Base-by-base conservation (phyloP, 2,113 vertebrate genomes). In the Clinocottus analis region DNA sequence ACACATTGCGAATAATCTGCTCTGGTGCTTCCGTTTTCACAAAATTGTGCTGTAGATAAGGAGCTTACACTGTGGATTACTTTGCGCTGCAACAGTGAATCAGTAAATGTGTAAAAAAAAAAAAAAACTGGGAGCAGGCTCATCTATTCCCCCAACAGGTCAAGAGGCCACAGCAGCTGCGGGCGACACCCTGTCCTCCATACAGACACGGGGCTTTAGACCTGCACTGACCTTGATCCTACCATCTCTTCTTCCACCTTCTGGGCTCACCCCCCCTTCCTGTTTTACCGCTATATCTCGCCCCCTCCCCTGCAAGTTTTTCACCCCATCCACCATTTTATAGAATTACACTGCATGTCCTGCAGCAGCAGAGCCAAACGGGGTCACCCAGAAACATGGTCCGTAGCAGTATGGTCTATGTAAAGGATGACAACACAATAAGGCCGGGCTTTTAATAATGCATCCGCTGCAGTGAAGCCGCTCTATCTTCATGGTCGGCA, bases 31-130 rank as follows among this genome's bases (percentile, higher is more conserved):
- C 80, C 73, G 80, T 91, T 89, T 78, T 56, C 43, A 49, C 70
- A 74, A 90, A 91, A 89, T 72, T 88, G 85, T 86, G 80, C 88
- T 87, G 73, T 37, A 73, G 82, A 93, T 92, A 93, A 93, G 90
- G 74, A 91, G 88, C 87, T 94, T 94, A 93, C 82, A 89, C 63
- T 75, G 79, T 90, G 92, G 92, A 94, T 94, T 94, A 93, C 84
- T 87, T 80, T 87, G 86, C 58, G 29, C 68, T 80, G 77, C 80
- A 77, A 72, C 80, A 83, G 80, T 78, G 89, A 80, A 90, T 88
- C 89, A 91, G 86, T 85, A 64, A 82, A 70, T 72, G 71, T 87
- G 80, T 75, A 7, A 63, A 56, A 47, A 45, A 53, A 70, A 75
- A 65, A 89, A 73, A 71, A 89, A 83, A 84, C 65, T 10, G 21